phyloP scores from a whole-genome alignment of 2,113 vertebrate species.

The Mystacornis crossleyi region DNA sequence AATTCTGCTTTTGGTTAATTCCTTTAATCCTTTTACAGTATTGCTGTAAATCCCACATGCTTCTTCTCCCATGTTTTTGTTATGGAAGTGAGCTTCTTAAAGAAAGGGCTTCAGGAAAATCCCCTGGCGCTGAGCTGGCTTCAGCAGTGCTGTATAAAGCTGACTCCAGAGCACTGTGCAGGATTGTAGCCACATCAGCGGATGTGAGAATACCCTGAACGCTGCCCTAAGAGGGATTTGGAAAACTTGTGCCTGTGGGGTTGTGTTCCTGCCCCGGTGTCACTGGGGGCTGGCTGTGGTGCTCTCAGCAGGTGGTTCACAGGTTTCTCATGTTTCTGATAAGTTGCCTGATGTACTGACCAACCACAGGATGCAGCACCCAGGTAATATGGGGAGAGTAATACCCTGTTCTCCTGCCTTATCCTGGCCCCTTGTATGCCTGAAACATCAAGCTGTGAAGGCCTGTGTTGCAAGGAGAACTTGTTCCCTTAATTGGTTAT shows the following conservation, averaged over 20 bases:
- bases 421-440: accelerated
- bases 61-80: not conserved
- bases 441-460: not conserved
- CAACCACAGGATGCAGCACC: not conserved
- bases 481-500: not conserved
- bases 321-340: not conserved
- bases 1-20: not conserved
- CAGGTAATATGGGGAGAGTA: not conserved
- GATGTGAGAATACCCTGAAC: accelerated
- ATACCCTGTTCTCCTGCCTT: not conserved
- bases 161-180: not conserved
- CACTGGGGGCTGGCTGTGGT: not conserved
- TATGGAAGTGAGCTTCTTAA: not conserved
- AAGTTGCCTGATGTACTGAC: not conserved
- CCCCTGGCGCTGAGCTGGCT: not conserved
- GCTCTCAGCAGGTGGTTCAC: not conserved
- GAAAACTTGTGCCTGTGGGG: not conserved
- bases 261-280: not conserved
- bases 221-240: not conserved
- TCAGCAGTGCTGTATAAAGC: not conserved
- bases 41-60: not conserved
- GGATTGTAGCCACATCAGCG: accelerated
- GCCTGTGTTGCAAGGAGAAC: not conserved
- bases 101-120: not conserved
- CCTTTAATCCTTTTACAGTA: not conserved